These are phyloP conservation scores for Hyperopisus bebe DNA, from an alignment of 2,113 vertebrate species.

Conservation along the genomic window DNA sequence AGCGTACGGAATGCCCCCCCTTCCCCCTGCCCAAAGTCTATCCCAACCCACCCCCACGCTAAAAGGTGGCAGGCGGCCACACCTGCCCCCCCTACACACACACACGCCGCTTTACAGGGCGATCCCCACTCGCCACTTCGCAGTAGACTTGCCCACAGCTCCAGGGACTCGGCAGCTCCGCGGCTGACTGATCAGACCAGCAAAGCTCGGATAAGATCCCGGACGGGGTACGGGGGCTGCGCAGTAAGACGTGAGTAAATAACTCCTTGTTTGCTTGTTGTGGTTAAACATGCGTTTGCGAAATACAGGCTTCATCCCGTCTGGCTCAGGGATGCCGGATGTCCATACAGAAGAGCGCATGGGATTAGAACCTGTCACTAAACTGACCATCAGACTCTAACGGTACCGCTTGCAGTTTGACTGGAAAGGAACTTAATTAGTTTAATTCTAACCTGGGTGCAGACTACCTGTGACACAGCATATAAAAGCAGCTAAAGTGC, in stretches of 20 bases:
- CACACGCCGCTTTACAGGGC: not conserved
- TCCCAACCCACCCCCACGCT: not conserved
- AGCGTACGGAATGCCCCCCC: not conserved
- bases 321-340: not conserved
- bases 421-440: not conserved
- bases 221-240: not conserved
- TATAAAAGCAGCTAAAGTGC: not conserved
- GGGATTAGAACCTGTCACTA: not conserved
- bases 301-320: not conserved
- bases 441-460: not conserved
- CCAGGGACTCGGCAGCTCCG: not conserved
- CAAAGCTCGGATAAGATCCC: not conserved
- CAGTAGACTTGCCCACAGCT: not conserved
- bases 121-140: not conserved
- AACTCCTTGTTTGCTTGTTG: not conserved
- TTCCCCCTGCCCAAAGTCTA: not conserved
- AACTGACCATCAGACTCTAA: not conserved
- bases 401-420: not conserved
- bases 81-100: not conserved
- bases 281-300: not conserved
- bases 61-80: not conserved
- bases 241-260: not conserved
- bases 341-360: not conserved
- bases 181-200: not conserved
- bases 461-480: not conserved